phyloP scores from a whole-genome alignment of 2,797 vertebrate genomes.

The Dicrostonyx torquatus region DNA sequence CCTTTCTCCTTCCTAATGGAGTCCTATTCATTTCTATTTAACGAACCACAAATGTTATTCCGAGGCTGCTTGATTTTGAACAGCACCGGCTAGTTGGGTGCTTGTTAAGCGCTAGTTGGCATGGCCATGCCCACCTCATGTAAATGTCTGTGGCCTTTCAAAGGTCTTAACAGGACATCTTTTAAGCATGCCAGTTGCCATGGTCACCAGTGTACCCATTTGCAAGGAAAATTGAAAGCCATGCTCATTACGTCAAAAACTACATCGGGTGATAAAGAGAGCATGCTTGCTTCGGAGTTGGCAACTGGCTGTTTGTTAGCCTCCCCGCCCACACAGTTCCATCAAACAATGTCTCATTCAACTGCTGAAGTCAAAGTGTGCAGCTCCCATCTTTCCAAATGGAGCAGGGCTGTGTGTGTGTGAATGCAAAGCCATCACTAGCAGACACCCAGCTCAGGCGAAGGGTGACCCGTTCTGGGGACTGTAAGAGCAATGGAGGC shows the following conservation, averaged over 20 bases:
- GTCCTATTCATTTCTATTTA: slow-evolving; percentile 86
- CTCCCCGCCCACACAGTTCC: slow-evolving; percentile 85
- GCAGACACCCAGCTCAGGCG: slow-evolving; percentile 67
- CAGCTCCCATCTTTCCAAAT: slow-evolving; percentile 84
- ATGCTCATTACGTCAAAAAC: slow-evolving; percentile 85
- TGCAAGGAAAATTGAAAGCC: slow-evolving; percentile 86
- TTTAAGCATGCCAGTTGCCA: slow-evolving; percentile 87
- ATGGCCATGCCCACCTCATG: slow-evolving; percentile 79
- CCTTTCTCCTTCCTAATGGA: slow-evolving; percentile 83
- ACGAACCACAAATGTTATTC: slow-evolving; percentile 85
- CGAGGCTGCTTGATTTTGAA: slow-evolving; percentile 78
- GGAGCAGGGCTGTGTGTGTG: slow-evolving; percentile 69
- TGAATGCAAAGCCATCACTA: slow-evolving; percentile 75
- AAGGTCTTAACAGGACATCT: slow-evolving; percentile 83
- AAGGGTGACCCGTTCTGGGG: not conserved
- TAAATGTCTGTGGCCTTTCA: slow-evolving; percentile 85
- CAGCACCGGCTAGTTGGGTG: slow-evolving; percentile 64
- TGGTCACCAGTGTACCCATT: slow-evolving; percentile 84
- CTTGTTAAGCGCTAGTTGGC: slow-evolving; percentile 80
- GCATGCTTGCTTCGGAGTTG: slow-evolving; percentile 84
- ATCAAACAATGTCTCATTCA: slow-evolving; percentile 89
- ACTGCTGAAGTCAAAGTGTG: slow-evolving; percentile 85
- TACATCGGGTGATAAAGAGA: slow-evolving; percentile 76
- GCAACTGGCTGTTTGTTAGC: slow-evolving; percentile 86
- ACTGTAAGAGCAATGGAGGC: not conserved